Evolutionary conservation across 2,113 vertebrate genomes (phyloP).

Genomic region (Nanorana parkeri): DNA sequence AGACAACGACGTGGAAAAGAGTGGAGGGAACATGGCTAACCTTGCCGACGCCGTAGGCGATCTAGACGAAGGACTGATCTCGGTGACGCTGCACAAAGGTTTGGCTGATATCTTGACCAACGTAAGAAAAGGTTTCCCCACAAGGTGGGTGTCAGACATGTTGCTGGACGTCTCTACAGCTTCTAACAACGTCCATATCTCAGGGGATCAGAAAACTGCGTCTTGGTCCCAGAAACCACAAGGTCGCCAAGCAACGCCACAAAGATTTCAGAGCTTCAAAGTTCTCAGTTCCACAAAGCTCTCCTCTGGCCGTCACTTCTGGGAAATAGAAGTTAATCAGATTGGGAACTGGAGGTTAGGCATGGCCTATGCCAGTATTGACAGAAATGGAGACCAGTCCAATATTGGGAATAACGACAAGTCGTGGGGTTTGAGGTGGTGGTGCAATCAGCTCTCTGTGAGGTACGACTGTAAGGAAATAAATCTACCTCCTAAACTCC

Average conservation of each 20-base stretch:
- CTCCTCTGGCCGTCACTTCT: neutral
- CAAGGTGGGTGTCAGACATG: neutral
- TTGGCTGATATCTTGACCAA: neutral
- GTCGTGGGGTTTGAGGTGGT: neutral
- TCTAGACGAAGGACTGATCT: neutral
- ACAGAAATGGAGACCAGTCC: neutral
- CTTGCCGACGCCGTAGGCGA: neutral
- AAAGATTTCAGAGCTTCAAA: conserved; percentile 1
- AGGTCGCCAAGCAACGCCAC: neutral
- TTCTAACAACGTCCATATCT: neutral
- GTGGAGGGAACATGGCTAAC: neutral
- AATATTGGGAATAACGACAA: neutral
- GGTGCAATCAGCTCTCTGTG: neutral
- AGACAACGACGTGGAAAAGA: neutral
- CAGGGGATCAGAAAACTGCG: neutral
- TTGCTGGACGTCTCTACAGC: neutral
- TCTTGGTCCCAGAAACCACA: neutral
- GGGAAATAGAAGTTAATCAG: conserved; percentile 3
- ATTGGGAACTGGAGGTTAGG: neutral
- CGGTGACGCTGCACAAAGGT: neutral
- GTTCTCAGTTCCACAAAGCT: conserved; percentile 3
- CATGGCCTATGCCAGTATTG: conserved; percentile 25
- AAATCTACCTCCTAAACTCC: neutral
- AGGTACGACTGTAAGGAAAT: neutral
- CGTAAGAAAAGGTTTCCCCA: neutral